phyloP scores from a whole-genome alignment of 2,797 vertebrate genomes.

The Hemibagrus guttatus region DNA sequence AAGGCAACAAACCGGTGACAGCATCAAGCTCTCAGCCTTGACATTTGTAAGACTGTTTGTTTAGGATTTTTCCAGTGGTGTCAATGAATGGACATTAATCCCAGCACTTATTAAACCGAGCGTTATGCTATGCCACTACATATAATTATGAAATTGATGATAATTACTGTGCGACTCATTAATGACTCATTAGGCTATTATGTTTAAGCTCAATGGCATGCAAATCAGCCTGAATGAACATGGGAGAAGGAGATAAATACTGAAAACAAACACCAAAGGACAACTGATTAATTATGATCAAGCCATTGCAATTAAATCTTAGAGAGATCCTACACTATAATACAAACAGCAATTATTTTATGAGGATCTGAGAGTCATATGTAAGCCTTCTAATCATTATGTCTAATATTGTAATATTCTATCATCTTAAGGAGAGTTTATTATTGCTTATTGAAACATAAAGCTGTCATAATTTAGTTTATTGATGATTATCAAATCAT shows the following conservation, averaged over 20 bases:
- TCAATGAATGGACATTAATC: slow-evolving; percentile 56
- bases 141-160: slow-evolving; percentile 79
- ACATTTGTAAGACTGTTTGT: slow-evolving; percentile 51
- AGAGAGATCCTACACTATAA: slow-evolving; percentile 1
- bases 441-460: background rate
- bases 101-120: slow-evolving; percentile 47
- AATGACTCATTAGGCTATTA: slow-evolving; percentile 79
- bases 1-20: slow-evolving; percentile 21
- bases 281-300: slow-evolving; percentile 43
- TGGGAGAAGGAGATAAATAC: slow-evolving; percentile 53
- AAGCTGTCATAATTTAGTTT: background rate
- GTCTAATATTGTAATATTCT: slow-evolving; percentile 10
- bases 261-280: slow-evolving; percentile 49
- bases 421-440: background rate
- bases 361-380: background rate
- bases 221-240: slow-evolving; percentile 70
- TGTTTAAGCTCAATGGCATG: slow-evolving; percentile 73
- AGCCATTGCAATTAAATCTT: slow-evolving; percentile 31
- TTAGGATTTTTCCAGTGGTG: slow-evolving; percentile 52
- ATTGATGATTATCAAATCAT: background rate
- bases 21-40: slow-evolving; percentile 43
- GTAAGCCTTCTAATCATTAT: background rate
- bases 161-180: slow-evolving; percentile 79
- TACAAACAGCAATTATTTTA: slow-evolving; percentile 12
- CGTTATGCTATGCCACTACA: slow-evolving; percentile 72